Evolutionary conservation across 53 echinoderm and acorn worm species (phyloP), one percentile per base, ranked within the genome.

Genomic region (Zoroaster sp.): DNA sequence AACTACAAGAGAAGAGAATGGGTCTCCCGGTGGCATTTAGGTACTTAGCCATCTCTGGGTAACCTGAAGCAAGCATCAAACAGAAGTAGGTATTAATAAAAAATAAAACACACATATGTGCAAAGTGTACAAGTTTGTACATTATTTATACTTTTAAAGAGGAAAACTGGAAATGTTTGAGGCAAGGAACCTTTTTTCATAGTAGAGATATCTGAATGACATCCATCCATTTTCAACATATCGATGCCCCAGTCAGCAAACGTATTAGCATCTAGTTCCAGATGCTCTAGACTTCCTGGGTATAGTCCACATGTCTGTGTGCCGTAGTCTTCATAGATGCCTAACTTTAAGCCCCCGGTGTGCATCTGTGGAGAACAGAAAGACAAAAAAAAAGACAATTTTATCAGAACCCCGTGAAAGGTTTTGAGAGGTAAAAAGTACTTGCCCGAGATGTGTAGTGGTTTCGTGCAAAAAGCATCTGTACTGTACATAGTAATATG

Each of bases 161-260:
- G n/a, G n/a, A n/a, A 78, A 17, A 69, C 68, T 31, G 30, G 18
- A 30, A 69, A 75, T 59, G 3, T 2, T 25, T 9, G 2, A 59
- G 21, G 23, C 25, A 65, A 8, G 2, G 36, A 70, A 94, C 97
- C 98, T 96, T 90, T 89, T 30, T 94, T 87, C 98, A 98, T 98
- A 0, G 89, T 95, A 4, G 86, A 54, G 17, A 83, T 33, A 73
- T 95, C 79, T 21, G 93, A 80, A 65, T 99, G 70, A 75, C 99
- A 99, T 8, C 96, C 96, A 70, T 99, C 99, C 91, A 99, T 87
- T 42, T 99, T 99, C 20, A 99, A 72, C 92, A 94, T 92, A 53
- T 99, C 99, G 12, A 99, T 91, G 4, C 99, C 99, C 99, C 99
- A 99, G 11, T 95, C 99, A 74, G 98, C 98, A 65, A 98, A 96